Evolutionary conservation across 2,113 vertebrate genomes (phyloP).

Genomic region (Corapipo altera): DNA sequence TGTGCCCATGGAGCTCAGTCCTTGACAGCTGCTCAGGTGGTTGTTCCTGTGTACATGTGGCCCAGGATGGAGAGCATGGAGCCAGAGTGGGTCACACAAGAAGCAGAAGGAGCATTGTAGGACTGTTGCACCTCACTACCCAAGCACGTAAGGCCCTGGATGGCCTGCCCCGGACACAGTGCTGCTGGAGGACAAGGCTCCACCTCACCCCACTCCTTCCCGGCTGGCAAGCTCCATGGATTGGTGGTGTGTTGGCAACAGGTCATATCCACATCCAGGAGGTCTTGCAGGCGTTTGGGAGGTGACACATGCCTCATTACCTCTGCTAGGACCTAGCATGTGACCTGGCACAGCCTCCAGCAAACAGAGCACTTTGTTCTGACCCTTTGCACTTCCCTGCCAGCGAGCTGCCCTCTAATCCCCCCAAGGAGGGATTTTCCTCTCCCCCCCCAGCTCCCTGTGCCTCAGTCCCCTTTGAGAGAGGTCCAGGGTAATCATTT

Average conservation of each 20-base stretch:
- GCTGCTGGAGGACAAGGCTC: neutral
- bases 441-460: neutral
- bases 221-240: neutral
- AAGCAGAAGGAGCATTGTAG: neutral
- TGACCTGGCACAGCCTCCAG: neutral
- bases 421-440: conserved; percentile 10
- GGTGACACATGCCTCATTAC: conserved; percentile 3
- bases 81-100: neutral
- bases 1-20: fast-evolving
- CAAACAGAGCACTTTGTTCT: conserved; percentile 38
- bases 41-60: fast-evolving
- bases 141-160: neutral
- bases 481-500: conserved; percentile 49
- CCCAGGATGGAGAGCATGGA: neutral
- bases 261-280: neutral
- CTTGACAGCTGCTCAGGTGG: neutral
- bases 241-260: neutral
- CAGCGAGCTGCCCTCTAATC: conserved; percentile 16
- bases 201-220: neutral
- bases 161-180: fast-evolving
- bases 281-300: neutral
- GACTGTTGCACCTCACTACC: neutral
- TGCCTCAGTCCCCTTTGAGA: neutral
- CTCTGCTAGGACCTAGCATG: neutral
- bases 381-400: neutral